phyloP scores from a whole-genome alignment of 2,113 vertebrate genomes.

The Columba janthina region DNA sequence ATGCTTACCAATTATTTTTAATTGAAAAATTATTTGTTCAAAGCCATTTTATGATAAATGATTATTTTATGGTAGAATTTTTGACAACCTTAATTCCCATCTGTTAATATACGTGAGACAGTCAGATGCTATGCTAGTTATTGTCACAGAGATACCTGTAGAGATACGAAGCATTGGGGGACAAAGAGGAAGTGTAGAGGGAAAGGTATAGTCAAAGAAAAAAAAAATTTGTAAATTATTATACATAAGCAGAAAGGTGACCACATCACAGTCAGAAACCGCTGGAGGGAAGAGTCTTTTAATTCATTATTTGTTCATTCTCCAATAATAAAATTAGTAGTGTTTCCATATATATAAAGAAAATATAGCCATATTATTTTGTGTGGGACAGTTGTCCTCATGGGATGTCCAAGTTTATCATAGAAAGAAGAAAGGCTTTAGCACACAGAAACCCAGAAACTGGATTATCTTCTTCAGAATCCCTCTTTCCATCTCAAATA shows the following conservation, averaged over 20 bases:
- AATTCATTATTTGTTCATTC: neutral
- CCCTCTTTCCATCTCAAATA: neutral
- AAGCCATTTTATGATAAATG: rapidly evolving
- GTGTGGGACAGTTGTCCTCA: neutral
- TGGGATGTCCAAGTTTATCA: neutral
- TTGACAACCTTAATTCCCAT: neutral
- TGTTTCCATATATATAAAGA: neutral
- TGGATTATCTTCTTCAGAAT: neutral
- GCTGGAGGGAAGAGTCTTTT: neutral
- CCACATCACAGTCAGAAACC: neutral
- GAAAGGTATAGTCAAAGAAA: neutral
- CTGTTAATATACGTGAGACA: neutral
- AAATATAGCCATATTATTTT: neutral
- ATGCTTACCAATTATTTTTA: rapidly evolving
- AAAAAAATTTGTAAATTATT: neutral
- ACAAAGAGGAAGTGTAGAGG: neutral
- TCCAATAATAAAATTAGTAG: neutral
- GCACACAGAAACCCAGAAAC: neutral
- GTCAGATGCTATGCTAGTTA: neutral
- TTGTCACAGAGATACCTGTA: neutral
- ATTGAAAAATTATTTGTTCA: neutral
- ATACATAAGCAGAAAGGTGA: neutral
- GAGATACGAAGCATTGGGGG: neutral
- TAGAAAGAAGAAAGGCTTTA: neutral
- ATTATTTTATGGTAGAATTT: neutral